phyloP scores from a whole-genome alignment of 2,113 vertebrate species.

The Cricetomys ansorgei region DNA sequence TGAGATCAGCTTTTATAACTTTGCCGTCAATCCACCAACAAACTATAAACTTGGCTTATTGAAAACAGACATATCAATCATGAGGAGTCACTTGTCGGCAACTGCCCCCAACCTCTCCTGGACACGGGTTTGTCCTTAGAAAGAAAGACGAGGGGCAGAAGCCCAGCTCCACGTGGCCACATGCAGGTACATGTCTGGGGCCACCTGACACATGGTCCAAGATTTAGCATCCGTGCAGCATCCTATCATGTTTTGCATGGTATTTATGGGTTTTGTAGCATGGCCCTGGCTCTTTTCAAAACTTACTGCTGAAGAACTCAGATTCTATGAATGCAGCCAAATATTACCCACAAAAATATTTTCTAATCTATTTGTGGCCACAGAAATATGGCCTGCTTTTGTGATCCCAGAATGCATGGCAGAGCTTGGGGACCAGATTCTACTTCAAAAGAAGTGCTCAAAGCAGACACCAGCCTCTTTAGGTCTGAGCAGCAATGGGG shows the following conservation, averaged over 20 bases:
- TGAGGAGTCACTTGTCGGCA: not conserved
- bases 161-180: not conserved
- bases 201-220: not conserved
- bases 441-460: slow-evolving; percentile 48
- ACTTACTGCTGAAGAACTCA: slow-evolving; percentile 36
- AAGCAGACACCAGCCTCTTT: not conserved
- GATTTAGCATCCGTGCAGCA: not conserved
- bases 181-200: not conserved
- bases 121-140: not conserved
- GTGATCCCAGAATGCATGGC: slow-evolving; percentile 10
- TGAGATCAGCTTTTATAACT: slow-evolving; percentile 77
- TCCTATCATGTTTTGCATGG: not conserved
- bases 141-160: not conserved
- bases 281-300: not conserved
- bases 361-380: slow-evolving; percentile 54
- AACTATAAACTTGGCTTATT: slow-evolving; percentile 80
- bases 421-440: not conserved
- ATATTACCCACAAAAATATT: slow-evolving; percentile 31
- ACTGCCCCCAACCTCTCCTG: not conserved
- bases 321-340: not conserved
- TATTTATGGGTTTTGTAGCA: not conserved
- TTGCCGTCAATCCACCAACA: slow-evolving; percentile 76
- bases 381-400: slow-evolving; percentile 36
- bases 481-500: not conserved
- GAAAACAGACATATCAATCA: slow-evolving; percentile 78